Percentiles rank a stretch among this genome's conserved stretches.
phyloP scores from a whole-genome alignment of 2,113 vertebrate species.

The Sinosuthora webbiana region DNA sequence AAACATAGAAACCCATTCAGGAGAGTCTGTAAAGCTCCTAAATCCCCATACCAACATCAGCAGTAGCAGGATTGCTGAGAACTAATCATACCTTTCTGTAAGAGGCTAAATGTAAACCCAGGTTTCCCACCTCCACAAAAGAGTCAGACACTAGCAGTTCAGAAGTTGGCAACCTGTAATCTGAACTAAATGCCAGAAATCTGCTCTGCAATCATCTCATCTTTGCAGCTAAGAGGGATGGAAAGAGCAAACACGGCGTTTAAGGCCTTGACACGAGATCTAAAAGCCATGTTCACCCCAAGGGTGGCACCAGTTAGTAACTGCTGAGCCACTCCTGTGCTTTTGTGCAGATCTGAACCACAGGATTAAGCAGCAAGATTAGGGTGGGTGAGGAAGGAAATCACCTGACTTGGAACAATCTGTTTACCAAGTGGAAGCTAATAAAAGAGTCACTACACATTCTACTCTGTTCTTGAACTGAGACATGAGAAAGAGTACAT shows the following conservation, averaged over 20 bases:
- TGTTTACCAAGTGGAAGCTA: neutral
- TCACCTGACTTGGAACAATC: neutral
- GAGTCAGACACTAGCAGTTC: neutral
- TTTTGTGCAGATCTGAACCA: neutral
- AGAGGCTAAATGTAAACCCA: neutral
- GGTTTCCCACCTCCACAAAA: neutral
- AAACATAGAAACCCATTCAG: neutral
- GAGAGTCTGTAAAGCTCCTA: neutral
- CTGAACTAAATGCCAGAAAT: neutral
- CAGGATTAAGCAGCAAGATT: neutral
- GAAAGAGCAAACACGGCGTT: accelerated
- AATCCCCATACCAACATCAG: neutral
- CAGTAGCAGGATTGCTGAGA: neutral
- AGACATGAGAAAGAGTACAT: neutral
- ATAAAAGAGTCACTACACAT: neutral
- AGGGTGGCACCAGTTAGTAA: neutral
- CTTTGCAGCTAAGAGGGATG: neutral
- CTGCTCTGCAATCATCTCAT: neutral
- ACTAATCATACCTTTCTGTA: neutral
- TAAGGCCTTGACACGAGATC: neutral
- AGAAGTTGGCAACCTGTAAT: neutral
- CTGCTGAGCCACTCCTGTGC: neutral
- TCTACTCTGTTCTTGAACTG: neutral
- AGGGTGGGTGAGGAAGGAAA: neutral
- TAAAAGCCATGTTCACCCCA: neutral